Conservation (phyloP, 2,888 invertebrate species). For the Hypolimnas misippus region DNA sequence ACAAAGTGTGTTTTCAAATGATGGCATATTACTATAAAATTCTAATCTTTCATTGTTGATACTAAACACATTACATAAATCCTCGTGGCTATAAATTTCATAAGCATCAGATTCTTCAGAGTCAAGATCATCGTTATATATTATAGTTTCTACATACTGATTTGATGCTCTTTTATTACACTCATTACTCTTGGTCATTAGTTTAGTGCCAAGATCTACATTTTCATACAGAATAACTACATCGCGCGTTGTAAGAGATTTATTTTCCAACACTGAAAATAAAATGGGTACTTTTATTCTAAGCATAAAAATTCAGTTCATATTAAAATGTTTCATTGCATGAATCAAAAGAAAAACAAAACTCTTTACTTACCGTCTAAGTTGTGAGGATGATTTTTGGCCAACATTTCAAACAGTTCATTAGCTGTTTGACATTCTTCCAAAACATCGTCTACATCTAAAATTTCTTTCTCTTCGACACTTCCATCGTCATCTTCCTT, state of each 20-base stretch:
- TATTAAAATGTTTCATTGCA: too few species aligned
- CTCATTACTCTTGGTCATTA: constrained; percentile 55
- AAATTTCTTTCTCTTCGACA: constrained; percentile 36
- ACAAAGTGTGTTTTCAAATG: constrained; percentile 61
- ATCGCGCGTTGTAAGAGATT: constrained; percentile 61
- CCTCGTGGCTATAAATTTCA: constrained; percentile 63
- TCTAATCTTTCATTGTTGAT: constrained; percentile 68
- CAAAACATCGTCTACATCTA: constrained; percentile 40
- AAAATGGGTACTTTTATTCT: not conserved
- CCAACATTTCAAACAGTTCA: constrained; percentile 66
- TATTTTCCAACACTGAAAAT: constrained; percentile 28
- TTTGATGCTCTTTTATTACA: constrained; percentile 54
- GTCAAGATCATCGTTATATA: constrained; percentile 65
- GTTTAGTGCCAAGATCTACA: constrained; percentile 63
- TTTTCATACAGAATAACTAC: constrained; percentile 74
- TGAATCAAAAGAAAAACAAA: not conserved
- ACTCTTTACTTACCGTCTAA: constrained; percentile 50
- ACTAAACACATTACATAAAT: constrained; percentile 57
- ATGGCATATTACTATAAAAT: constrained; percentile 55
- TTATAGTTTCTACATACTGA: constrained; percentile 68
- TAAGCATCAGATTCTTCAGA: constrained; percentile 64
- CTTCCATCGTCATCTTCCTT: constrained; percentile 54
- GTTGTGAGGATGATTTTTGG: constrained; percentile 55
- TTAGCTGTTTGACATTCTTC: constrained; percentile 62
- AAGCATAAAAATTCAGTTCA: too few species aligned